Evolutionary conservation across 2,797 vertebrate species (phyloP), one percentile per base, ranked within the genome.

Genomic region (Lycodopsis pacificus): DNA sequence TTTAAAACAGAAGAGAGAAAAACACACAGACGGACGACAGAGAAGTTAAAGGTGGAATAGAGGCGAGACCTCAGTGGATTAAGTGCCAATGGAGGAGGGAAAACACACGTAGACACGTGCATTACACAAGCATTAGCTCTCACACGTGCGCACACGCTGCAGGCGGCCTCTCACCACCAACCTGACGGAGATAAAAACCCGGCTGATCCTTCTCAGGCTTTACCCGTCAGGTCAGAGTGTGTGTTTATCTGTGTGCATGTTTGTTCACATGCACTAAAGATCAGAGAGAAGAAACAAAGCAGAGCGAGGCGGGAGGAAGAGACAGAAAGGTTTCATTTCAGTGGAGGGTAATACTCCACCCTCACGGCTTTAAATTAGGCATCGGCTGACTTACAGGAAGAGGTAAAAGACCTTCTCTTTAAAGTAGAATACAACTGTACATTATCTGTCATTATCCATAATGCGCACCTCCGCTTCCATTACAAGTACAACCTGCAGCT

Each of bases 181-280:
- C 77, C 70, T 77, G 69, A 64, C 66, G 9, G 73, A 46, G 79
- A 57, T 65, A 76, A 83, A 73, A 84, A 56, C 36, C 75, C 15
- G 7, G 64, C 80, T 91, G 85, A 88, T 88, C 87, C 84, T 61
- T 68, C n/a, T 17, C 46, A 27, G 71, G 86, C 73, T 82, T 89
- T 71, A 83, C 73, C 75, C 51, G 79, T 80, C 78, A 69, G 82
- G 80, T 83, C 68, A 76, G 69, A 61, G 56, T 51, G 69, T 69
- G 85, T 73, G 68, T 78, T 59, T 20, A 64, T 63, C 25, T 54
- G 49, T 15, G 15, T 56, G 22, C 17, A 20, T 19, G 7, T 53
- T 27, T 57, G 20, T 25, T 30, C 11, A 7, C 72, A 25, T 20
- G 30, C 30, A 20, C 69, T 57, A 42, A 65, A 59, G 62, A 66